Evolutionary conservation across 2,888 invertebrate species (phyloP), one percentile per base, ranked within the genome.

Genomic region (Euzophera pinguis): DNA sequence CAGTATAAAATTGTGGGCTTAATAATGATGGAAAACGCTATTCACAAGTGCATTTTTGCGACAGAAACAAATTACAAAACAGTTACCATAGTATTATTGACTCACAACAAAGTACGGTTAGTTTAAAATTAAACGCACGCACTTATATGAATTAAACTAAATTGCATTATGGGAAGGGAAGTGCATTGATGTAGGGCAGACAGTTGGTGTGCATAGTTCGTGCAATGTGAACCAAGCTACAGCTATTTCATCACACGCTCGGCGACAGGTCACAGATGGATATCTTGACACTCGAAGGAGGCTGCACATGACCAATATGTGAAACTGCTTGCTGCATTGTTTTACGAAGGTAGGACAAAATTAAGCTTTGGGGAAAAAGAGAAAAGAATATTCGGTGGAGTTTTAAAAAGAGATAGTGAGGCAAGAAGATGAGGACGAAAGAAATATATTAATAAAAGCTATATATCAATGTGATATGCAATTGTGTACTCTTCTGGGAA

Each of bases 151-250:
- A 52, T 53, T 53, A 38, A 35, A 39, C 42, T 37, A 50, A 49
- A 50, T 42, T 50, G 50, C 34, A 53, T 65, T 63, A 67, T 63
- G 65, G 69, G 64, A 71, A 72, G 69, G 64, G 62, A 64, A 60
- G 56, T 54, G 60, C 55, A 56, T 57, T 32, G 55, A 71, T 71
- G 73, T 80, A 63, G 77, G 71, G 53, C 77, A 73, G 61, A 67
- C 67, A 65, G 67, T 65, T 67, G 68, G 59, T 59, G 68, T 75
- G 79, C 78, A 83, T 81, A 80, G 79, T 80, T 69, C 67, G 73
- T 75, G 72, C 75, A 81, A 84, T 78, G 78, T 84, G 78, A 80
- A 76, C 54, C 79, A 72, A 77, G 73, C 67, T 70, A 84, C 84
- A 78, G 83, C 76, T 77, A 80, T 66, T 68, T 71, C 69, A 76